These are phyloP conservation scores for Platycercus adscitus DNA, from an alignment of 2,113 vertebrate species.

Conservation along the genomic window DNA sequence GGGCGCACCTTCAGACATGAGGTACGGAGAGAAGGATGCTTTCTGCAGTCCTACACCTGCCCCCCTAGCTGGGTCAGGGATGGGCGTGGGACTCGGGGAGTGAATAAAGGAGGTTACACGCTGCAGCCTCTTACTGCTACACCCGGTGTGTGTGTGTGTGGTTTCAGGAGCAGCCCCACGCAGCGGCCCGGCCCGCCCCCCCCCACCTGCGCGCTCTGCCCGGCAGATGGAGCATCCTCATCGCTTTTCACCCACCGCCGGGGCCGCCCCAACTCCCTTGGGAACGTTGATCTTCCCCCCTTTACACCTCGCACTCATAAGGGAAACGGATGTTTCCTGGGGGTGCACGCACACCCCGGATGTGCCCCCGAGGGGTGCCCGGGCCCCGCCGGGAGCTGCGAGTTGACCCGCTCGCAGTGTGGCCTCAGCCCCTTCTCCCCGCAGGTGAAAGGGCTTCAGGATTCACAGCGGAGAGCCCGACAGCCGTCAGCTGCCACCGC, in stretches of 20 bases:
- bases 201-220: constrained; percentile 34
- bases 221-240: constrained; percentile 72
- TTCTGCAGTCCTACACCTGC: neutral
- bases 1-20: neutral
- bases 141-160: neutral
- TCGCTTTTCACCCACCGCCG: constrained; percentile 38
- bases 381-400: neutral
- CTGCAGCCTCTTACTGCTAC: too few relatives aligned
- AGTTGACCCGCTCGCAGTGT: neutral
- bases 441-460: neutral
- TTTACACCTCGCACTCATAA: neutral
- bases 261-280: neutral
- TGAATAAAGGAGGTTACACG: neutral
- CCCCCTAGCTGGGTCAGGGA: neutral
- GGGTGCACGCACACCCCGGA: neutral
- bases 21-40: neutral
- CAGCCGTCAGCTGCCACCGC: too few relatives aligned
- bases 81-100: neutral
- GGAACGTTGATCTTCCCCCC: neutral
- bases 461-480: neutral
- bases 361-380: neutral
- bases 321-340: neutral
- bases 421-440: neutral
- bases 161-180: too few relatives aligned
- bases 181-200: neutral